Evolutionary conservation across 2,888 invertebrate species (phyloP).

Genomic region (Eristalis pertinax): DNA sequence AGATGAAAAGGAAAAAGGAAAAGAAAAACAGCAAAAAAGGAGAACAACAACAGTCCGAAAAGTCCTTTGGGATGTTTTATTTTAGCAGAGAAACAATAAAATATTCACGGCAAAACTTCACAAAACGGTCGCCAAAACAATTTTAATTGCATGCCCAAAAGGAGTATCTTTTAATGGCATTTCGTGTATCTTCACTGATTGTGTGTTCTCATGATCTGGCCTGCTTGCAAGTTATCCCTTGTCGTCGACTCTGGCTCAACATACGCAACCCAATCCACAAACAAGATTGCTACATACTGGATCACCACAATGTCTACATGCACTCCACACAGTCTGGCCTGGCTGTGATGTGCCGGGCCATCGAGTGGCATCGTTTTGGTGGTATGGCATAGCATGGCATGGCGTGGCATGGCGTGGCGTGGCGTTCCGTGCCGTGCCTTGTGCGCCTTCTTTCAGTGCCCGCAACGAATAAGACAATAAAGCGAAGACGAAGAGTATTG

Average conservation of each 20-base stretch:
- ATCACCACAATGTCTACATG: slow-evolving; percentile 31
- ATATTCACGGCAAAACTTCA: slow-evolving; percentile 30
- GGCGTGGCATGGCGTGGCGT: neutral
- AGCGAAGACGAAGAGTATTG: slow-evolving; percentile 66
- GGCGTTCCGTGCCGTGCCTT: neutral
- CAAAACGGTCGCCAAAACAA: slow-evolving; percentile 37
- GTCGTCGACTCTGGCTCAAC: slow-evolving; percentile 22
- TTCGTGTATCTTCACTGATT: slow-evolving; percentile 55
- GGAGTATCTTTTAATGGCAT: slow-evolving; percentile 56
- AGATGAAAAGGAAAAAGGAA: neutral
- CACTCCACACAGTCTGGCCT: slow-evolving; percentile 24
- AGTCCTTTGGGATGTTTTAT: neutral
- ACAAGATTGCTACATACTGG: slow-evolving; percentile 59
- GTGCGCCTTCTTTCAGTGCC: slow-evolving; percentile 28
- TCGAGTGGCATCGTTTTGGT: neutral
- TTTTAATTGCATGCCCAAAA: slow-evolving; percentile 68
- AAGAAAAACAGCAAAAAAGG: neutral
- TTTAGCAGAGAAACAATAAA: slow-evolving; percentile 8
- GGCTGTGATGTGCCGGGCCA: slow-evolving; percentile 14
- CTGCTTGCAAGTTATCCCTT: slow-evolving; percentile 16
- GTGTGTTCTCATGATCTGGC: slow-evolving; percentile 58
- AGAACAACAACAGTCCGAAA: neutral
- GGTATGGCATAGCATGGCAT: neutral
- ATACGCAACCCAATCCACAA: slow-evolving; percentile 34
- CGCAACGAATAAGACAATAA: slow-evolving; percentile 54